A percentile compares a stretch with the other conserved stretches of the same genome.
These are phyloP conservation scores for Cheilosia scutellata DNA, from an alignment of 2,888 invertebrate species.

Conservation along the genomic window DNA sequence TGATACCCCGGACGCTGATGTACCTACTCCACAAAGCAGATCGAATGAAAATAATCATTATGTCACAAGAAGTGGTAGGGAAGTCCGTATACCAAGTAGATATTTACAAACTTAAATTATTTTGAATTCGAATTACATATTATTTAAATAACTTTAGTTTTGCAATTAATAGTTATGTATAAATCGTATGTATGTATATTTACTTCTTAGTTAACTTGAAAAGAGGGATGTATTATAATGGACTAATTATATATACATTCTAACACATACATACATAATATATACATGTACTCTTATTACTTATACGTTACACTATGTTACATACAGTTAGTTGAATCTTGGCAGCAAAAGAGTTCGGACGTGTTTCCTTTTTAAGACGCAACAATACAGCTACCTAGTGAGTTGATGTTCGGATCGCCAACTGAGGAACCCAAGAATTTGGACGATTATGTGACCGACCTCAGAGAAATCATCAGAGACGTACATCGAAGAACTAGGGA, in stretches of 20 bases:
- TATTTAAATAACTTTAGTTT: neutral
- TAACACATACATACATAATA: neutral
- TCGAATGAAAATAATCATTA: constrained; percentile 2
- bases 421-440: too few species aligned
- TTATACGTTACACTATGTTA: neutral
- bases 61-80: constrained; percentile 29
- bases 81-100: constrained; percentile 7
- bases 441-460: too few species aligned
- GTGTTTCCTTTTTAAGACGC: neutral
- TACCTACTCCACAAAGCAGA: constrained; percentile 10
- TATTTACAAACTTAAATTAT: neutral
- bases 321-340: constrained; percentile 1
- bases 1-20: neutral
- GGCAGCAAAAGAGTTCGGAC: neutral
- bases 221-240: constrained; percentile 15
- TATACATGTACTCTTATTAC: neutral
- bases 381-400: neutral
- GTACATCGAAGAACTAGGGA: too few species aligned
- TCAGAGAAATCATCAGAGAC: too few species aligned
- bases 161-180: neutral
- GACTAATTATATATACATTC: neutral
- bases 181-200: neutral
- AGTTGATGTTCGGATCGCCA: too few species aligned
- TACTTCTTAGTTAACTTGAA: constrained; percentile 1
- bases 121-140: neutral